These are phyloP conservation scores for Tilapia sparmanii DNA, from an alignment of 2,113 vertebrate species.

Conservation along the genomic window DNA sequence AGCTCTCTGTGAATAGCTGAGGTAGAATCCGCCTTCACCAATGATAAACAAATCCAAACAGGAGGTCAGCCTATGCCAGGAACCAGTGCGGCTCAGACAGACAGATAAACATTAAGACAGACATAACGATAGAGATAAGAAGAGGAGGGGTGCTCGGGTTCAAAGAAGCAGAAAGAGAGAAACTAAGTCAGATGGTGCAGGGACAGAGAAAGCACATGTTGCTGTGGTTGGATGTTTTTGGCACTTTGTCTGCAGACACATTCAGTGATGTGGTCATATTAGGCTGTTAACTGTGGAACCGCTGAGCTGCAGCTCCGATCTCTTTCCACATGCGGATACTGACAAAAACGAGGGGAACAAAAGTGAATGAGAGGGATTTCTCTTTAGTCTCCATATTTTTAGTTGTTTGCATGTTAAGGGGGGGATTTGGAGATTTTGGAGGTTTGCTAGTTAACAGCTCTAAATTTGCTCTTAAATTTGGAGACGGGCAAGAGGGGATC, in stretches of 20 bases:
- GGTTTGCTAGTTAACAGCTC: not conserved
- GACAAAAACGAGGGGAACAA: not conserved
- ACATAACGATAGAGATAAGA: slow-evolving; percentile 35
- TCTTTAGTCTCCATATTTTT: not conserved
- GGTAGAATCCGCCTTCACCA: slow-evolving; percentile 4
- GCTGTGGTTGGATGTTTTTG: not conserved
- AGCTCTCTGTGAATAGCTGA: slow-evolving; percentile 14
- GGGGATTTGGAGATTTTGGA: not conserved
- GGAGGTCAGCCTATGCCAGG: not conserved
- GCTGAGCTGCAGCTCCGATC: not conserved
- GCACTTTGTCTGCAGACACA: not conserved
- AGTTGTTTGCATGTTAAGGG: not conserved
- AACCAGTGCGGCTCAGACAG: slow-evolving; percentile 24
- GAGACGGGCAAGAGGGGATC: not conserved
- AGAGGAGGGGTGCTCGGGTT: not conserved
- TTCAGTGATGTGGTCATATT: slow-evolving; percentile 18
- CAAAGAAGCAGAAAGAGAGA: not conserved
- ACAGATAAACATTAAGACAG: slow-evolving; percentile 38
- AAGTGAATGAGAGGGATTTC: not conserved
- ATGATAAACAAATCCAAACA: slow-evolving; percentile 51
- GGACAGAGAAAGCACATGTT: not conserved
- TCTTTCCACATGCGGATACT: not conserved
- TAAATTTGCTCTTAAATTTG: not conserved
- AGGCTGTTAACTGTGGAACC: not conserved
- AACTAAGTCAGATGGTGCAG: not conserved